phyloP scores from a whole-genome alignment of 2,113 vertebrate species.

The Spilogale gracilis region DNA sequence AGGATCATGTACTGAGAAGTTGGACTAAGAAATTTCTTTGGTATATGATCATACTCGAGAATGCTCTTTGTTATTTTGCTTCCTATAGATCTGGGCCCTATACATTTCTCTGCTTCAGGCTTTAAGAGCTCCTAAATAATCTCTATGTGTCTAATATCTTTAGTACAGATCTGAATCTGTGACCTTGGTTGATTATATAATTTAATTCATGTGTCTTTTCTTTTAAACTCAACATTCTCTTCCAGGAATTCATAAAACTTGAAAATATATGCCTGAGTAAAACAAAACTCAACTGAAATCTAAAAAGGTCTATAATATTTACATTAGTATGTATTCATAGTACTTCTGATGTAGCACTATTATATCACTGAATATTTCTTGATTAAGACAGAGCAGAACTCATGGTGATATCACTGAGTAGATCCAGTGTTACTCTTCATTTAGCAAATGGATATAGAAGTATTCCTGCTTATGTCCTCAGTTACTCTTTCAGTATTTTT shows the following conservation, averaged over 20 bases:
- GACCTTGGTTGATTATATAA: background rate
- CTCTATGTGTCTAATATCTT: background rate
- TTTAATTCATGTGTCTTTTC: background rate
- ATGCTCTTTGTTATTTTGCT: background rate
- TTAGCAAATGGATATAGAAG: background rate
- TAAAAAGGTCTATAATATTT: slow-evolving; percentile 12
- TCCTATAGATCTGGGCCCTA: background rate
- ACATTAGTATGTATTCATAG: background rate
- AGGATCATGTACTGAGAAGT: background rate
- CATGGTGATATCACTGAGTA: background rate
- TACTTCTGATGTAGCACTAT: background rate
- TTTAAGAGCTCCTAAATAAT: background rate
- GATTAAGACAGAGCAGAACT: background rate
- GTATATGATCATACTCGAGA: background rate
- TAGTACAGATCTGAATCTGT: background rate
- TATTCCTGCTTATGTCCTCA: background rate
- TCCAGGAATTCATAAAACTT: slow-evolving; percentile 6
- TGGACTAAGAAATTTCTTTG: background rate
- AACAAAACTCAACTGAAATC: background rate
- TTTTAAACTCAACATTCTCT: background rate
- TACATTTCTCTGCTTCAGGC: background rate
- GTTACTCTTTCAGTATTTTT: background rate
- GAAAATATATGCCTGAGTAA: background rate
- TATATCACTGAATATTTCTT: background rate
- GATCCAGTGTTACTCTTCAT: background rate